Evolutionary conservation across 92 coral and sea anemone species (phyloP), one percentile per base, ranked within the genome.

Genomic region (Siderastrea radians): DNA sequence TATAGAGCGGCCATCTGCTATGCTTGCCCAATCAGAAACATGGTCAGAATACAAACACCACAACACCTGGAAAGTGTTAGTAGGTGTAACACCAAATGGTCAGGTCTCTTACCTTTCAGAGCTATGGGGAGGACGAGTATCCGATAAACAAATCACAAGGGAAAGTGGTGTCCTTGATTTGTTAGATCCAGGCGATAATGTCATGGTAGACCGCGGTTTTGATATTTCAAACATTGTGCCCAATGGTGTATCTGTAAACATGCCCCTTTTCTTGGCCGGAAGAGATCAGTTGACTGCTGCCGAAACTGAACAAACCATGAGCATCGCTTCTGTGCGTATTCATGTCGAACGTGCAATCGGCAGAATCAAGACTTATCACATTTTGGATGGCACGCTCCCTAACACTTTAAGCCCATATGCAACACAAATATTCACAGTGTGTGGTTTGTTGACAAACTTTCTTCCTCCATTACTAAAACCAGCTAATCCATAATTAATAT

Each of bases 141-240:
- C 94, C 11, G 94, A 91, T 61, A 91, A 91, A 47, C 75, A 62
- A 74, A 86, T 91, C 2, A 91, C 91, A 49, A 79, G 64, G 63
- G 88, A 91, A 65, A 87, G 86, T 71, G 95, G 92, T 3, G 79
- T 88, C 10, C 7, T 92, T 0, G 75, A 88, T 50, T 84, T 75
- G 70, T 66, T 92, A 38, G 58, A 92, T 48, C 78, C 64, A 14
- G 94, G 92, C 63, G 94, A 92, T 54, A 91, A 92, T 88, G 87
- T 88, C 16, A 88, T 92, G 94, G 94, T 88, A 19, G 93, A 91
- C 15, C 79, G 95, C 13, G 93, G 97, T 6, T 94, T 91, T 91
- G 95, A 93, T 68, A 90, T 93, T 69, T 59, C 82, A 9, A 81
- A 38, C 12, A 80, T 90, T 57, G 78, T 90, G 26, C 94, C 94